Evolutionary conservation across 2,888 invertebrate genomes (phyloP).

Genomic region (Ramazzottius varieornatus): DNA sequence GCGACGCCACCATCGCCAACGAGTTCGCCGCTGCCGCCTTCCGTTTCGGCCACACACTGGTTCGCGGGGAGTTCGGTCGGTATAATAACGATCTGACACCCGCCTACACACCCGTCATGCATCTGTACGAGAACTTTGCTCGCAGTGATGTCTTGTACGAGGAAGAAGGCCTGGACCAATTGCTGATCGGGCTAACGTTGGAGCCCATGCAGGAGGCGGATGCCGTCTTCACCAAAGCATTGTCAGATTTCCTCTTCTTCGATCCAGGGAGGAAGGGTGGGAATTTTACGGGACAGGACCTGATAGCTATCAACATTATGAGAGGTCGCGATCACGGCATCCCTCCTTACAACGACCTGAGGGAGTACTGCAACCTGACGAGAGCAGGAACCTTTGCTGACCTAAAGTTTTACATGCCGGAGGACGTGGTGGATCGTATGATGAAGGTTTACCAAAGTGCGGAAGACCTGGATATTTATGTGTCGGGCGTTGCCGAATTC

Average conservation of each 20-base stretch:
- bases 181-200: not conserved
- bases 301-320: slow-evolving; percentile 14
- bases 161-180: not conserved
- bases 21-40: slow-evolving; percentile 13
- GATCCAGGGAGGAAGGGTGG: slow-evolving; percentile 10
- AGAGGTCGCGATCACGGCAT: slow-evolving; percentile 13
- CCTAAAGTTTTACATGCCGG: slow-evolving; percentile 7
- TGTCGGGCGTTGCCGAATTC: not conserved
- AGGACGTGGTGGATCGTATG: not conserved
- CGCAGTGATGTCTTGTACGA: not conserved
- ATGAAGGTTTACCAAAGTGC: not conserved
- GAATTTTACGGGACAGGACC: slow-evolving; percentile 12
- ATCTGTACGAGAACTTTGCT: not conserved
- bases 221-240: not conserved
- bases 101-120: not conserved
- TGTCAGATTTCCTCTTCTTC: slow-evolving; percentile 13
- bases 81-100: not conserved
- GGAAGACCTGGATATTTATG: not conserved
- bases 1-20: slow-evolving; percentile 18
- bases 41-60: slow-evolving; percentile 5
- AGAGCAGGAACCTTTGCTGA: slow-evolving; percentile 10
- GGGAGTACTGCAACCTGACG: slow-evolving; percentile 16
- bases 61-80: not conserved
- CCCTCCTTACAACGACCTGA: slow-evolving; percentile 15
- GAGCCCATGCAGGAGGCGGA: not conserved